phyloP scores from a whole-genome alignment of 2,113 vertebrate species.

The Gadus chalcogrammus region DNA sequence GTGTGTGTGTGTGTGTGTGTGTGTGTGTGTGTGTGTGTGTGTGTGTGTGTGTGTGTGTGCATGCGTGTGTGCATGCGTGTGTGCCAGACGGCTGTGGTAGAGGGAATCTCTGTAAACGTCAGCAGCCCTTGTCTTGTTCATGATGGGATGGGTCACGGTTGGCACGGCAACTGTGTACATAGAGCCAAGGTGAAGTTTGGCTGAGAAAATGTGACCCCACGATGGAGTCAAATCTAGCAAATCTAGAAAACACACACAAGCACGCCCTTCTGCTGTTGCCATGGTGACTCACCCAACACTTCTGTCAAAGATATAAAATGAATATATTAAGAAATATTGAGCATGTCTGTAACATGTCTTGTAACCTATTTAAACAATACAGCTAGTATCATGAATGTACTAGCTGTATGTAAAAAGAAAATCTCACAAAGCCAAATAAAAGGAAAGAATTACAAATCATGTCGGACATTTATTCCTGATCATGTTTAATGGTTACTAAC shows the following conservation, averaged over 20 bases:
- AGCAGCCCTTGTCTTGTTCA: conserved; percentile 15
- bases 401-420: no score
- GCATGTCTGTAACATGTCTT: no score
- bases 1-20: conserved; percentile 5
- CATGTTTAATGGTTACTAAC: conserved; percentile 4
- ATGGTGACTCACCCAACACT: not conserved
- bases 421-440: no score
- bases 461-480: no score
- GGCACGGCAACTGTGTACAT: conserved; percentile 31
- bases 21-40: not conserved
- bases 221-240: not conserved
- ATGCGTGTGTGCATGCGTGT: conserved; percentile 2
- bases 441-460: no score
- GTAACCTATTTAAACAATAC: no score
- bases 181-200: conserved; percentile 11
- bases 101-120: conserved; percentile 39
- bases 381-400: no score
- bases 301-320: not conserved
- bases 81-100: conserved; percentile 4
- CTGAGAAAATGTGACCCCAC: not conserved
- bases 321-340: not conserved
- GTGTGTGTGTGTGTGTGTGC: not conserved
- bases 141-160: conserved; percentile 26
- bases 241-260: not conserved
- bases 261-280: not conserved